These are phyloP conservation scores for Lacerta viridis DNA, from an alignment of 2,797 vertebrate genomes.

Conservation along the genomic window DNA sequence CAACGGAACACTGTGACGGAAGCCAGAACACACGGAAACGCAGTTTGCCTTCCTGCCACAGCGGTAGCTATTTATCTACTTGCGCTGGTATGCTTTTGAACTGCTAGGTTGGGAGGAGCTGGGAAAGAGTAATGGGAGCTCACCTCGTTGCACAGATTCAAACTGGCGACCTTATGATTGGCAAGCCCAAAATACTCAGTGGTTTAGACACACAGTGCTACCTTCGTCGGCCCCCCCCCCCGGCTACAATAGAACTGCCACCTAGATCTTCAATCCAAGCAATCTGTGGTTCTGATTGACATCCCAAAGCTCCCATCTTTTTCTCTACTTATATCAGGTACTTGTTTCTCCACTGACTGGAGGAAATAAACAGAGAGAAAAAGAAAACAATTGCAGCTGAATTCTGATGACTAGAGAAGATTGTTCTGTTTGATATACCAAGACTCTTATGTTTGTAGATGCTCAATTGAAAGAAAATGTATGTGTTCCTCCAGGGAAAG, in stretches of 20 bases:
- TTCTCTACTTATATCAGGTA: neutral
- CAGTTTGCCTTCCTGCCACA: too few relatives aligned
- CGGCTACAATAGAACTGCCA: neutral
- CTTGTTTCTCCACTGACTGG: neutral
- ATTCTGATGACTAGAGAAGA: neutral
- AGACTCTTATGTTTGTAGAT: neutral
- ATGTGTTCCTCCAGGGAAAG: conserved; percentile 79
- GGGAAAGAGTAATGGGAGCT: too few relatives aligned
- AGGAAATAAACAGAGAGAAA: neutral
- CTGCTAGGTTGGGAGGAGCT: too few relatives aligned
- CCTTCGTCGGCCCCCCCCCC: too few relatives aligned
- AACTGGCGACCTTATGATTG: too few relatives aligned
- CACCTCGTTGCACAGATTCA: too few relatives aligned
- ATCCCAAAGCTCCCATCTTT: neutral
- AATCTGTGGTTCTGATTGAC: neutral
- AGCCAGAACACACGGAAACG: too few relatives aligned
- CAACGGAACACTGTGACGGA: too few relatives aligned
- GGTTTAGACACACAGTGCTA: too few relatives aligned
- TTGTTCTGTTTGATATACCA: neutral
- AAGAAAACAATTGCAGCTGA: neutral
- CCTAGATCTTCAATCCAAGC: neutral
- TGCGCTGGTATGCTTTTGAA: too few relatives aligned
- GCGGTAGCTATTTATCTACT: too few relatives aligned
- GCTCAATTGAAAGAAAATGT: neutral
- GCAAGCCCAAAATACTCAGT: too few relatives aligned